Percentiles rank a stretch among this genome's conserved stretches.
phyloP scores from a whole-genome alignment of 2,797 vertebrate genomes.

The Phataginus tricuspis region DNA sequence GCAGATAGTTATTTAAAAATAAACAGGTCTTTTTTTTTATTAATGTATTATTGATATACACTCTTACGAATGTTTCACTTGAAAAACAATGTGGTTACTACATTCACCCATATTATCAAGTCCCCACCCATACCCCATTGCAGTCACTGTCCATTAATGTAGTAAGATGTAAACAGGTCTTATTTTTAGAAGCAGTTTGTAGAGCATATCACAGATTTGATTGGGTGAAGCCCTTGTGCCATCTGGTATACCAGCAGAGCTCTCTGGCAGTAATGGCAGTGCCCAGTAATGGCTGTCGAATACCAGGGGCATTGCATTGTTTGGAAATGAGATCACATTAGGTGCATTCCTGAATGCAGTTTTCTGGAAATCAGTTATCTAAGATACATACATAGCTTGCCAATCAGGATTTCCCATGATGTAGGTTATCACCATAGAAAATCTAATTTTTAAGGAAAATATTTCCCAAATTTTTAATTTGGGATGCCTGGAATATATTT shows the following conservation, averaged over 20 bases:
- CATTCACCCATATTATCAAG: too few species aligned
- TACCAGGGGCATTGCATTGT: neutral
- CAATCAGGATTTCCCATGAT: neutral
- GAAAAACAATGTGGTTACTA: too few species aligned
- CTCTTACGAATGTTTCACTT: too few species aligned
- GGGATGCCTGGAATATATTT: neutral
- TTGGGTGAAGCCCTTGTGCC: neutral
- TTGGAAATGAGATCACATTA: neutral
- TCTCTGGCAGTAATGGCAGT: neutral
- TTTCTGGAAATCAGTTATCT: neutral
- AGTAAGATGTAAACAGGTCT: neutral
- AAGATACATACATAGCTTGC: neutral
- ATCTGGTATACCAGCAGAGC: neutral
- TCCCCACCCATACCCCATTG: too few species aligned
- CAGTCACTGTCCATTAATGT: too few species aligned
- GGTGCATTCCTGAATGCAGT: neutral
- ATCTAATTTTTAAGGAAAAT: slow-evolving; percentile 4
- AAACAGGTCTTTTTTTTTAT: neutral
- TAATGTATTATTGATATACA: too few species aligned
- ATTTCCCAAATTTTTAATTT: slow-evolving; percentile 11
- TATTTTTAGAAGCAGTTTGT: neutral
- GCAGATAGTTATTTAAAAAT: neutral
- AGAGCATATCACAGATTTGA: neutral
- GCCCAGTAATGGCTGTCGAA: neutral
- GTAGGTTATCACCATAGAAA: neutral